phyloP scores from a whole-genome alignment of 2,797 vertebrate genomes.

The Sarcophilus harrisii region DNA sequence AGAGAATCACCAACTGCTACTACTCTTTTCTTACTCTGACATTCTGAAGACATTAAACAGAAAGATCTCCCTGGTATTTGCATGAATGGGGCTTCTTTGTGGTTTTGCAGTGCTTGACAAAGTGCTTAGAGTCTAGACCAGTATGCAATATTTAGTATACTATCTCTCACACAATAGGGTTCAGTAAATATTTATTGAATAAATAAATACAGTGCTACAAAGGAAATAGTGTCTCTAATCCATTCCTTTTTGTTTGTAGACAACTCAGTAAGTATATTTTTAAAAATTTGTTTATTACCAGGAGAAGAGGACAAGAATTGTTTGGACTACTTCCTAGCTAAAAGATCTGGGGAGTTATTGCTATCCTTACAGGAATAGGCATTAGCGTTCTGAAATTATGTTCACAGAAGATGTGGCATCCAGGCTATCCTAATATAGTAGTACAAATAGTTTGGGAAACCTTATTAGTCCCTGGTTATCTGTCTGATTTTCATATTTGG shows the following conservation, averaged over 20 bases:
- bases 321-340: neutral
- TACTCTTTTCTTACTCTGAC: neutral
- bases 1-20: neutral
- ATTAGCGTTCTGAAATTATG: slow-evolving; percentile 25
- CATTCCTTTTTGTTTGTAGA: neutral
- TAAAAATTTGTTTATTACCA: neutral
- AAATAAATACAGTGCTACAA: neutral
- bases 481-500: neutral
- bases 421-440: slow-evolving; percentile 9
- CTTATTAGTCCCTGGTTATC: slow-evolving; percentile 10
- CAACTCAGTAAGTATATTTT: neutral
- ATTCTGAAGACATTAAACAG: neutral
- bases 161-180: neutral
- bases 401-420: neutral
- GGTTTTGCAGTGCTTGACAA: neutral
- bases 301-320: neutral
- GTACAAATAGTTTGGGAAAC: slow-evolving; percentile 34
- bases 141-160: neutral
- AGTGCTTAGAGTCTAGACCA: neutral
- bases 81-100: neutral
- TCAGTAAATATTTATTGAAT: neutral
- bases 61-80: neutral
- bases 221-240: neutral
- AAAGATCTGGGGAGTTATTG: neutral
- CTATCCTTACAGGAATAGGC: neutral